These are phyloP conservation scores for Galaxea fascicularis DNA, from an alignment of 92 coral and sea anemone species.

Conservation along the genomic window DNA sequence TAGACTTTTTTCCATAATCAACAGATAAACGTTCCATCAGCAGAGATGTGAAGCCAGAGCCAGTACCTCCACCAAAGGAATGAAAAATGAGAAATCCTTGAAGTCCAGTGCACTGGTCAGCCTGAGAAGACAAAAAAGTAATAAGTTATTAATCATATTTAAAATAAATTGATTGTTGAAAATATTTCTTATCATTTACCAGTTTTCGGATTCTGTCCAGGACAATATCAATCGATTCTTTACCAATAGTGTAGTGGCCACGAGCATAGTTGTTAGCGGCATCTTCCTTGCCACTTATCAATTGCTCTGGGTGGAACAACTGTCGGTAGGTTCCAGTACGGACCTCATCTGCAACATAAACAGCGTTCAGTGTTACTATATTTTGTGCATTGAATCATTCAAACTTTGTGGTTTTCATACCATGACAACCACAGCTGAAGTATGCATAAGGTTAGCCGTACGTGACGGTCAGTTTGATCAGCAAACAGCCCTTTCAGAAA, in stretches of 20 bases:
- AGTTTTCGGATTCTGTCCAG: conserved; percentile 75
- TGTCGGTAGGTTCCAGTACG: conserved; percentile 81
- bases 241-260: conserved; percentile 80
- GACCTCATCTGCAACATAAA: conserved; percentile 58
- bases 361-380: not conserved
- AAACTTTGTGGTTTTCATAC: not conserved
- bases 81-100: conserved; percentile 85
- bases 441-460: too few relatives aligned
- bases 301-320: conserved; percentile 76
- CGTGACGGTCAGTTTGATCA: too few relatives aligned
- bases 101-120: conserved; percentile 47
- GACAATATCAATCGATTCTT: conserved; percentile 58
- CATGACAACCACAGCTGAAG: too few relatives aligned
- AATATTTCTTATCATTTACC: conserved; percentile 35
- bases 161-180: too few relatives aligned
- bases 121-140: conserved; percentile 1
- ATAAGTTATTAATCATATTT: too few relatives aligned
- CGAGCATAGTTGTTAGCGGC: conserved; percentile 86
- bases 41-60: conserved; percentile 87
- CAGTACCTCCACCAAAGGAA: conserved; percentile 93
- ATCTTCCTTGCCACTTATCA: conserved; percentile 81
- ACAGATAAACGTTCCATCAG: conserved; percentile 93
- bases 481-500: too few relatives aligned
- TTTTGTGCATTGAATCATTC: too few relatives aligned
- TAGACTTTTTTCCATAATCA: conserved; percentile 92